These are phyloP conservation scores for Xylophagus ater DNA, from an alignment of 2,888 invertebrate genomes.

Conservation along the genomic window DNA sequence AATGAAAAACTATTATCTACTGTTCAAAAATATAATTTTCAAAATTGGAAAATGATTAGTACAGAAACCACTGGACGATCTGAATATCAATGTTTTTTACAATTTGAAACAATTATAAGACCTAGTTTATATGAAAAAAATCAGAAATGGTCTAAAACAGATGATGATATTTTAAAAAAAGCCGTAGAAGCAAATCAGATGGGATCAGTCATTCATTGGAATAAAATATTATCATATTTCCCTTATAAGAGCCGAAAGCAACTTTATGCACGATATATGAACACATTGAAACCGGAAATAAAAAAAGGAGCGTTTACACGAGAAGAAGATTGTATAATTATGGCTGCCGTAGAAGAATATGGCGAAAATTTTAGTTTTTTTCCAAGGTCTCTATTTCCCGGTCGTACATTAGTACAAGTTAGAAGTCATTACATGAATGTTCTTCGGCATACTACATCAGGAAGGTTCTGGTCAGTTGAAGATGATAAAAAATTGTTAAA, in stretches of 20 bases:
- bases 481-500: slow-evolving; percentile 51
- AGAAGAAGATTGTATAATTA: slow-evolving; percentile 54
- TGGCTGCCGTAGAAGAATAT: slow-evolving; percentile 50
- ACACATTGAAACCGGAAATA: slow-evolving; percentile 38
- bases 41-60: slow-evolving; percentile 60
- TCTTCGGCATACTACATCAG: slow-evolving; percentile 29
- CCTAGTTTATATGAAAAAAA: slow-evolving; percentile 18
- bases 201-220: slow-evolving; percentile 64
- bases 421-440: slow-evolving; percentile 48
- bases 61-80: slow-evolving; percentile 47
- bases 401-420: slow-evolving; percentile 51
- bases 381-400: slow-evolving; percentile 47
- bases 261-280: slow-evolving; percentile 48
- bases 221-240: slow-evolving; percentile 51
- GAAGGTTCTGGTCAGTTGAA: slow-evolving; percentile 47
- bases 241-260: slow-evolving; percentile 52
- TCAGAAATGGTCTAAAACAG: slow-evolving; percentile 53
- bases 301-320: slow-evolving; percentile 52
- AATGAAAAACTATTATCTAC: slow-evolving; percentile 36
- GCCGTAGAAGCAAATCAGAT: slow-evolving; percentile 51
- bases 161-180: slow-evolving; percentile 52
- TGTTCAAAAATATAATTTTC: slow-evolving; percentile 38
- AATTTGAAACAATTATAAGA: slow-evolving; percentile 46
- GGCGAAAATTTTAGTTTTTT: slow-evolving; percentile 49
- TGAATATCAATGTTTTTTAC: slow-evolving; percentile 58